Percentiles rank a stretch among this genome's conserved stretches.
Evolutionary conservation across 1,140 invertebrate genomes (phyloP).

Genomic region (Pteromalus puparum): DNA sequence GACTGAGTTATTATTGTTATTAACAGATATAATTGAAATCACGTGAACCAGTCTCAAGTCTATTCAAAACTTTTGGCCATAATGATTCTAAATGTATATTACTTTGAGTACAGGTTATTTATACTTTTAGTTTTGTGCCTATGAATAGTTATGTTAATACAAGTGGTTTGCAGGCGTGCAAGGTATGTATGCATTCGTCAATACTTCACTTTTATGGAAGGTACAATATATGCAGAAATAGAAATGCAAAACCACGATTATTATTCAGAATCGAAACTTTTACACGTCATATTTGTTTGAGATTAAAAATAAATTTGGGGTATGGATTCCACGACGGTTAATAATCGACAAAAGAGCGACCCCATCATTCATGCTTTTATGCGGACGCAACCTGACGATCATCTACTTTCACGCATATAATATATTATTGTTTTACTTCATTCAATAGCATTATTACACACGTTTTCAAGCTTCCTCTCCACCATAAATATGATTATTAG

Average conservation of each 20-base stretch:
- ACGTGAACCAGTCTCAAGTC: not conserved
- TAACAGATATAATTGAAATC: not conserved
- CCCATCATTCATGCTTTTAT: constrained; percentile 21
- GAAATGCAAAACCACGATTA: no score
- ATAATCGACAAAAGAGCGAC: not conserved
- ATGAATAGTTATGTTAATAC: not conserved
- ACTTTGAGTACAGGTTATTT: not conserved
- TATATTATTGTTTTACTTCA: not conserved
- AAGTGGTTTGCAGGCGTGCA: not conserved
- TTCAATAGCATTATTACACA: not conserved
- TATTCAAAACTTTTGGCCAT: not conserved
- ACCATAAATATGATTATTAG: constrained; percentile 13
- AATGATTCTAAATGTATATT: not conserved
- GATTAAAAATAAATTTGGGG: not conserved
- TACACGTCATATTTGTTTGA: not conserved
- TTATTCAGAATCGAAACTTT: not conserved
- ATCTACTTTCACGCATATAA: constrained; percentile 4
- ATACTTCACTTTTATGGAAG: not conserved
- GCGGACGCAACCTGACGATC: not conserved
- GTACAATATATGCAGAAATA: not conserved
- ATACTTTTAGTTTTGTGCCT: not conserved
- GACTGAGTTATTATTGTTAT: not conserved
- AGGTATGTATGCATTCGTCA: not conserved
- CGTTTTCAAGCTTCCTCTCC: constrained; percentile 37
- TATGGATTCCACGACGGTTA: not conserved